These are phyloP conservation scores for Plemyria rubiginata DNA, from an alignment of 2,888 invertebrate genomes.

Conservation along the genomic window DNA sequence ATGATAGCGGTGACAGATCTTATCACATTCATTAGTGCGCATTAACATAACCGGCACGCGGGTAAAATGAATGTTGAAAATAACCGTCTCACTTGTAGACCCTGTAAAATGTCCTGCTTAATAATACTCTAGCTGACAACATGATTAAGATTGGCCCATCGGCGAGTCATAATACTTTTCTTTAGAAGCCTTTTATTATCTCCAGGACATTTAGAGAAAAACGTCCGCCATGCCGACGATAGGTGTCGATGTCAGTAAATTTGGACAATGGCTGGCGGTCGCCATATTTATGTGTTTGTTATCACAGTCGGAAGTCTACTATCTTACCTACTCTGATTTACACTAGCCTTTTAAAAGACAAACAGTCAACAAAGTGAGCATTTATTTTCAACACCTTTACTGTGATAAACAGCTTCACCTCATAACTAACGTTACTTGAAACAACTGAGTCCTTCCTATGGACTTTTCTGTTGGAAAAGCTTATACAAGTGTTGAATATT, in stretches of 20 bases:
- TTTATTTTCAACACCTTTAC: constrained; percentile 65
- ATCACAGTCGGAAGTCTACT: constrained; percentile 71
- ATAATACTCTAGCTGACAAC: constrained; percentile 19
- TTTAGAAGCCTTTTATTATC: constrained; percentile 14
- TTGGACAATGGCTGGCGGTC: constrained; percentile 71
- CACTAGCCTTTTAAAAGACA: constrained; percentile 63
- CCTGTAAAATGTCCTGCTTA: constrained; percentile 17
- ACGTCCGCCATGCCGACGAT: constrained; percentile 53
- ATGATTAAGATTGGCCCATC: constrained; percentile 20
- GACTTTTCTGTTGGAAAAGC: constrained; percentile 16
- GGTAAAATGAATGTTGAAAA: constrained; percentile 41
- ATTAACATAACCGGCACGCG: constrained; percentile 48
- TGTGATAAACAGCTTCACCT: constrained; percentile 56
- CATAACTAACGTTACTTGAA: constrained; percentile 29
- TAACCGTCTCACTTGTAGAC: constrained; percentile 36
- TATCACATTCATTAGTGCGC: constrained; percentile 48
- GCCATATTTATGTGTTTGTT: constrained; percentile 79
- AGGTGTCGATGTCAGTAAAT: constrained; percentile 68
- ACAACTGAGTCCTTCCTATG: constrained; percentile 13
- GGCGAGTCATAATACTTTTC: constrained; percentile 7
- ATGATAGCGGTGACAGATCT: constrained; percentile 46
- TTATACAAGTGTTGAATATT: not conserved
- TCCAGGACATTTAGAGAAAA: constrained; percentile 37
- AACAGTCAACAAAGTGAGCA: constrained; percentile 68
- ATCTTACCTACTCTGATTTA: constrained; percentile 70